A percentile compares a stretch with the other conserved stretches of the same genome.
Conservation (phyloP, 2,888 invertebrate genomes). For the Idaea aversata region DNA sequence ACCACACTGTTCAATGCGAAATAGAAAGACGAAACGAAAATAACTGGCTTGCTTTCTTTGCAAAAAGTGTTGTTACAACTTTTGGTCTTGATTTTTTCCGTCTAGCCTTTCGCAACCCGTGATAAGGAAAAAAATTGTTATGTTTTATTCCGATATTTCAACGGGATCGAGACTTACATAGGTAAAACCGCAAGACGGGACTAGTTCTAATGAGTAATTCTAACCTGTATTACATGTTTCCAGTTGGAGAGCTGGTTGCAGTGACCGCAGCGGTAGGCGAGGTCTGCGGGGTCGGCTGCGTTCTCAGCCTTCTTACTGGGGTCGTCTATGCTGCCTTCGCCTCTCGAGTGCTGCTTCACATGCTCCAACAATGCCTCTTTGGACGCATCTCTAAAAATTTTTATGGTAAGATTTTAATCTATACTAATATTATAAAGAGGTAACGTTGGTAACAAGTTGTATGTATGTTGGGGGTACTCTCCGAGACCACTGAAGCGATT, state of each 20-base stretch:
- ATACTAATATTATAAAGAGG: background rate
- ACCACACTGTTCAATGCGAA: no score
- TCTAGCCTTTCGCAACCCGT: no score
- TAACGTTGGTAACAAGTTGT: no score
- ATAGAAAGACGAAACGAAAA: no score
- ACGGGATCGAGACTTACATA: no score
- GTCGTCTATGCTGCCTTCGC: slow-evolving; percentile 44
- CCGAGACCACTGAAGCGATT: no score
- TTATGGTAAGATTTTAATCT: slow-evolving; percentile 1
- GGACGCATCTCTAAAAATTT: slow-evolving; percentile 66
- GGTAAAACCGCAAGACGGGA: background rate
- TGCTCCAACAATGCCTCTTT: slow-evolving; percentile 73
- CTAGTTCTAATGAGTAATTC: background rate
- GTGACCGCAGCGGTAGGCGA: slow-evolving; percentile 86
- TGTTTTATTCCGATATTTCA: no score
- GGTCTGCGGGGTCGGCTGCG: slow-evolving; percentile 64
- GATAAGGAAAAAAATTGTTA: no score
- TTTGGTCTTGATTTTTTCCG: no score
- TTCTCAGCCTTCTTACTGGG: slow-evolving; percentile 59
- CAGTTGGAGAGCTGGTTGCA: slow-evolving; percentile 91
- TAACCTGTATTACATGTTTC: slow-evolving; percentile 92
- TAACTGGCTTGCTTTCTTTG: no score
- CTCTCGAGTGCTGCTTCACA: slow-evolving; percentile 66
- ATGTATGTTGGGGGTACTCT: no score
- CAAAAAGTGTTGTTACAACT: no score